Conservation (phyloP, 2,888 invertebrate genomes). For the Limnephilus marmoratus region DNA sequence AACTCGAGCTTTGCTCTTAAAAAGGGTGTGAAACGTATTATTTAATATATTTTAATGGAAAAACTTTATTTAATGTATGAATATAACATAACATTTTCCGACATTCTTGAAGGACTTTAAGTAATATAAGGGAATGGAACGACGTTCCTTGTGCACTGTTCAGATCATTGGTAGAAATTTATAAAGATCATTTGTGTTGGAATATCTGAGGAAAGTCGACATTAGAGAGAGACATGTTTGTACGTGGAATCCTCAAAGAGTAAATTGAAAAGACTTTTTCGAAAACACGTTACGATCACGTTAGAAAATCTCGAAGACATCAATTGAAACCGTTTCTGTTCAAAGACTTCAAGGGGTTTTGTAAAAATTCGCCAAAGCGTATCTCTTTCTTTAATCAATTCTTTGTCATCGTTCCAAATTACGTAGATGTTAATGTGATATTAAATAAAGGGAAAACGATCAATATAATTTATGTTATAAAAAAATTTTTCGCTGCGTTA, state of each 20-base stretch:
- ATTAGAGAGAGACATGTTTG: slow-evolving; percentile 1
- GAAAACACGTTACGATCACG: neutral
- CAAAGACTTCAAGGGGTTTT: slow-evolving; percentile 11
- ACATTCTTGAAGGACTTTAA: neutral
- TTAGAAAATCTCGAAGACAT: neutral
- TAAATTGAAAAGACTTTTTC: slow-evolving; percentile 7
- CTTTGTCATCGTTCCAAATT: neutral
- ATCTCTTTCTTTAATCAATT: neutral
- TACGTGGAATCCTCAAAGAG: neutral
- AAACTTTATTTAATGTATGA: too few relatives aligned
- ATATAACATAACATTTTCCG: too few relatives aligned
- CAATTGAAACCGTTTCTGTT: slow-evolving; percentile 5
- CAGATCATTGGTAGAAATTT: neutral
- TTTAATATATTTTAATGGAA: too few relatives aligned
- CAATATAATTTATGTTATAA: too few relatives aligned
- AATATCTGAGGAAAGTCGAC: slow-evolving; percentile 6
- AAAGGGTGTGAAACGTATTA: too few relatives aligned
- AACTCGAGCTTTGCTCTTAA: too few relatives aligned
- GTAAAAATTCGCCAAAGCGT: neutral
- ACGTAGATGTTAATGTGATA: neutral
- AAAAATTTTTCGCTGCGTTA: too few relatives aligned
- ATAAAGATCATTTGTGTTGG: slow-evolving; percentile 6
- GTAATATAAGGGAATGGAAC: too few relatives aligned
- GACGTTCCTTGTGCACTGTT: neutral
- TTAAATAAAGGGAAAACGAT: neutral